Evolutionary conservation across 2,113 vertebrate species (phyloP).

Genomic region (Rostratula benghalensis): DNA sequence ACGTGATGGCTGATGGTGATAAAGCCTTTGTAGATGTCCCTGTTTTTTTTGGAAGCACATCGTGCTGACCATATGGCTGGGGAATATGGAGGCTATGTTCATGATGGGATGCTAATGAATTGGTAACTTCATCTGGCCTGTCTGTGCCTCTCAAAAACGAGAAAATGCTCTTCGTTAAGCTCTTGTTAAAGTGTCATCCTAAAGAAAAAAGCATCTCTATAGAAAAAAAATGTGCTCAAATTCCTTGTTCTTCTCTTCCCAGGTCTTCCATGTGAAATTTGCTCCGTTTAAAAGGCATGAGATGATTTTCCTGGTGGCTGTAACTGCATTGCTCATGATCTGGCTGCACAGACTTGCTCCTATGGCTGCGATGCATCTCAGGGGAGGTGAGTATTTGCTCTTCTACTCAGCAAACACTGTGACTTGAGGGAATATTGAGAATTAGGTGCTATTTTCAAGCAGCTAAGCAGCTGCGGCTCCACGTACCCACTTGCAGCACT

Average conservation of each 20-base stretch:
- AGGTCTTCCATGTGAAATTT: background rate
- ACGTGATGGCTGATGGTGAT: background rate
- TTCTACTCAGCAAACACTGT: fast-evolving
- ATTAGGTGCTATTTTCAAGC: background rate
- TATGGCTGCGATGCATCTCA: background rate
- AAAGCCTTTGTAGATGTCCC: background rate
- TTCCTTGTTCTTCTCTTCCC: background rate
- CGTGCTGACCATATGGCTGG: constrained; percentile 40
- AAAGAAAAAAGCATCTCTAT: background rate
- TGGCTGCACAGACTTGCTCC: background rate
- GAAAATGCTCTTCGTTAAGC: background rate
- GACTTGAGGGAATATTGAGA: background rate
- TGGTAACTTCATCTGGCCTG: background rate
- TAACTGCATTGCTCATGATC: fast-evolving
- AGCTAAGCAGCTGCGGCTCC: background rate
- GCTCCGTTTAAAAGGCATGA: background rate
- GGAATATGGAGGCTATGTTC: too few relatives aligned
- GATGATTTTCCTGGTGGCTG: background rate
- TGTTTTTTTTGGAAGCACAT: background rate
- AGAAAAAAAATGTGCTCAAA: background rate
- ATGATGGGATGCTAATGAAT: constrained; percentile 39
- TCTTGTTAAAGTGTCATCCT: background rate
- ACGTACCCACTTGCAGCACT: fast-evolving
- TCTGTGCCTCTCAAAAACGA: background rate
- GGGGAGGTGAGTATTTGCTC: background rate